Percentiles rank a stretch among this genome's conserved stretches.
phyloP scores from a whole-genome alignment of 2,113 vertebrate genomes.

The Alouatta palliata region DNA sequence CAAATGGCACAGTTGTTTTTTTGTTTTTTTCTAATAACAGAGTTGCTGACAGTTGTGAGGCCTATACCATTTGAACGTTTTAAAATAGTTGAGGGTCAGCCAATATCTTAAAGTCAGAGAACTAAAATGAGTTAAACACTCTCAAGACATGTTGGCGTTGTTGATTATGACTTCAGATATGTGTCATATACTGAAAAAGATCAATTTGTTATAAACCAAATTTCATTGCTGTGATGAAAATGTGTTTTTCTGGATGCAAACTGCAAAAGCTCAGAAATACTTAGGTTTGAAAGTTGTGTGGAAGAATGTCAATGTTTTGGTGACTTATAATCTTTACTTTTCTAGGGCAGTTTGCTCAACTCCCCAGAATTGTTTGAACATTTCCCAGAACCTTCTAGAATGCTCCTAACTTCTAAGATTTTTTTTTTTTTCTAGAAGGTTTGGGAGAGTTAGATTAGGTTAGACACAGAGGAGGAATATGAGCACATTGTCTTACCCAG shows the following conservation, averaged over 20 bases:
- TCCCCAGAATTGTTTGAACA: neutral
- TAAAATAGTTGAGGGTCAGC: conserved; percentile 41
- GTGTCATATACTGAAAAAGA: neutral
- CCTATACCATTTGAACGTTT: conserved; percentile 1
- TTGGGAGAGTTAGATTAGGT: neutral
- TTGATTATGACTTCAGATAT: neutral
- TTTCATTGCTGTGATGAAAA: neutral
- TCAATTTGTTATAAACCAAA: neutral
- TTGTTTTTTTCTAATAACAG: neutral
- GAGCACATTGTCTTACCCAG: neutral
- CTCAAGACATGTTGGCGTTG: neutral
- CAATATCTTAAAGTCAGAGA: conserved; percentile 37
- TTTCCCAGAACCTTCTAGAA: conserved; percentile 9
- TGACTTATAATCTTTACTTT: conserved; percentile 12
- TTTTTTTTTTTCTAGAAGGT: neutral
- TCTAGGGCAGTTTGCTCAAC: neutral
- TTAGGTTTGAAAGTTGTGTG: neutral
- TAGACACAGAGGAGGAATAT: neutral
- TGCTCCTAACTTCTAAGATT: neutral
- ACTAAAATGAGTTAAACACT: neutral
- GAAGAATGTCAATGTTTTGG: neutral
- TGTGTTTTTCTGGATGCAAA: neutral
- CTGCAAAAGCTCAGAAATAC: neutral
- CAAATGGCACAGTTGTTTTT: neutral
- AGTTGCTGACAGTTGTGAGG: conserved; percentile 53